phyloP scores from a whole-genome alignment of 2,888 invertebrate genomes.

The Coelopa pilipes region DNA sequence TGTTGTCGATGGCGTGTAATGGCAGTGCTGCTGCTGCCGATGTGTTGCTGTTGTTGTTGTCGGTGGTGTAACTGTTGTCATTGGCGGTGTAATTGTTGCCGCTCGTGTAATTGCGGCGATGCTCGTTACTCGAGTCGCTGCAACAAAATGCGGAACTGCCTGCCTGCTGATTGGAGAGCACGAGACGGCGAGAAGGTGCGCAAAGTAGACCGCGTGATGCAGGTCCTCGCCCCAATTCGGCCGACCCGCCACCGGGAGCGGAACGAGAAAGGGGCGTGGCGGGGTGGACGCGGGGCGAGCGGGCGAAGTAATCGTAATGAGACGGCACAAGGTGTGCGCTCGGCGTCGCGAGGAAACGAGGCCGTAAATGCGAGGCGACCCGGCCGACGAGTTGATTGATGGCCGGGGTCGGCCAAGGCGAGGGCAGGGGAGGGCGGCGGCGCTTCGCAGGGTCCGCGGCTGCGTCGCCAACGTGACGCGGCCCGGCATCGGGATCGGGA shows the following conservation, averaged over 20 bases:
- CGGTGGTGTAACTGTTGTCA: no score
- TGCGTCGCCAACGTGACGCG: no score
- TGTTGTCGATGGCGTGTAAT: no score
- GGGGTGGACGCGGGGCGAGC: background rate
- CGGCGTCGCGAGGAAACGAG: slow-evolving; percentile 18
- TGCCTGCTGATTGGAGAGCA: slow-evolving; percentile 35
- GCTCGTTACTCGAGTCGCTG: slow-evolving; percentile 41
- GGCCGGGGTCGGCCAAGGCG: background rate
- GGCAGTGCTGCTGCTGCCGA: no score
- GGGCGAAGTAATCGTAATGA: no score
- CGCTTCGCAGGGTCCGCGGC: no score
- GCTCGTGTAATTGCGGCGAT: no score
- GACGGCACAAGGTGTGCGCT: slow-evolving; percentile 28
- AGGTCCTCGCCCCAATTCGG: slow-evolving; percentile 60
- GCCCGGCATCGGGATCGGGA: no score
- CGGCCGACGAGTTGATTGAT: slow-evolving; percentile 27
- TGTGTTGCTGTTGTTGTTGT: no score
- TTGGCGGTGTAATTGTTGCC: no score
- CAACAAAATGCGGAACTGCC: slow-evolving; percentile 44
- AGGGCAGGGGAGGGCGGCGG: no score
- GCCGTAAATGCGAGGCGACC: background rate
- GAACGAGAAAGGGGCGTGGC: slow-evolving; percentile 32
- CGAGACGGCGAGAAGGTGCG: no score
- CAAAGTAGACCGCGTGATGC: slow-evolving; percentile 23
- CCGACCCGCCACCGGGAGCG: slow-evolving; percentile 39